Evolutionary conservation across 2,797 vertebrate species (phyloP).

Genomic region (Rhynchotus rufescens): DNA sequence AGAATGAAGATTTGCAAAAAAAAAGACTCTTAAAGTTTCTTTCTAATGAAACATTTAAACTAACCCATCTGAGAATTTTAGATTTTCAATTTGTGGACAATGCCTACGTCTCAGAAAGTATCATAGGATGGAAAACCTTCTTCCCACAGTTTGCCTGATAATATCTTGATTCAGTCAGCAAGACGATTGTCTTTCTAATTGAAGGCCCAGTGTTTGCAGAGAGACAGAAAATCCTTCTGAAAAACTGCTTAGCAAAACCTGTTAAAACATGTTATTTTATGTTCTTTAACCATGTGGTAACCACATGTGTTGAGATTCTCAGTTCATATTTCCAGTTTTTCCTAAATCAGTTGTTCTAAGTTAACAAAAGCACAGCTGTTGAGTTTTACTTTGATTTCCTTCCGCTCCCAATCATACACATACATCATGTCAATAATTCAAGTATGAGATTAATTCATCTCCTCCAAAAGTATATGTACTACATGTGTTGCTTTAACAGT

Average conservation of each 20-base stretch:
- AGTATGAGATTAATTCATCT: background rate
- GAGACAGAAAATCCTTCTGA: background rate
- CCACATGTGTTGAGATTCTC: background rate
- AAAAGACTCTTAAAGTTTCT: background rate
- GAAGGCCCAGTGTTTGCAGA: background rate
- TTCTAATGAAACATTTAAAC: background rate
- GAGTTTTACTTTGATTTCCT: background rate
- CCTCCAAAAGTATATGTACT: background rate
- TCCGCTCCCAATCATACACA: background rate
- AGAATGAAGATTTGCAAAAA: background rate
- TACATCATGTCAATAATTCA: background rate
- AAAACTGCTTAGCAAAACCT: background rate
- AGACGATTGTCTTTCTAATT: background rate
- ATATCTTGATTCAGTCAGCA: background rate
- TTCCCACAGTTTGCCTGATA: background rate
- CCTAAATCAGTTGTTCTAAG: background rate
- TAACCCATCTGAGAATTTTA: background rate
- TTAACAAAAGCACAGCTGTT: background rate
- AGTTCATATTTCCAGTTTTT: background rate
- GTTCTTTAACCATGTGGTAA: conserved; percentile 3
- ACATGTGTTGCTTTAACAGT: background rate
- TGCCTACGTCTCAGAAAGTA: background rate
- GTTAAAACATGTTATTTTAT: background rate
- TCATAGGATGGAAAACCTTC: background rate
- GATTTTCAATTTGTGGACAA: background rate